Percentiles rank a stretch among this genome's conserved stretches.
Conservation (phyloP, 1,140 invertebrate genomes). For the Diachasma alloeum region DNA sequence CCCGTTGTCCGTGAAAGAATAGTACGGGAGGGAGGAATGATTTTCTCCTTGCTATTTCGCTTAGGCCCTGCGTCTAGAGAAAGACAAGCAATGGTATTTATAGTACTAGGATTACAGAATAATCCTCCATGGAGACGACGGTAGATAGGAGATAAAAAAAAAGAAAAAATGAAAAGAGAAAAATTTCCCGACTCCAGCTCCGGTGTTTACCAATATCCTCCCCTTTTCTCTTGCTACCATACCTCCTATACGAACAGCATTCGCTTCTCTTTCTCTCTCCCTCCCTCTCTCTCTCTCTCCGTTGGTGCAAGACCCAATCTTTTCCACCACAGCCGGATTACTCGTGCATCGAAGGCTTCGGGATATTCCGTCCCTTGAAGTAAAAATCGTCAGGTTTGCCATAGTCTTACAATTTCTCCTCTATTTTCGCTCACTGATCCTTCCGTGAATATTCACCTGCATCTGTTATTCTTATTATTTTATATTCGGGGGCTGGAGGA, state of each 20-base stretch:
- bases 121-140: conserved; percentile 45
- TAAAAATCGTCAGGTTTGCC: conserved; percentile 42
- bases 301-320: conserved; percentile 45
- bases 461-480: neutral
- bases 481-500: neutral
- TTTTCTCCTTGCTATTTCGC: neutral
- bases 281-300: neutral
- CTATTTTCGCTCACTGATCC: neutral
- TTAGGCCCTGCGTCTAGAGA: conserved; percentile 39
- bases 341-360: conserved; percentile 46
- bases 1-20: neutral
- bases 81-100: conserved; percentile 52
- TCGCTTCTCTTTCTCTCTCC: conserved; percentile 26
- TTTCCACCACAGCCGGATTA: conserved; percentile 47
- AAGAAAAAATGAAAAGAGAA: conserved; percentile 28
- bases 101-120: conserved; percentile 61
- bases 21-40: conserved; percentile 31
- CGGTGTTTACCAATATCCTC: conserved; percentile 59
- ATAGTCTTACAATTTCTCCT: neutral
- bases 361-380: conserved; percentile 49
- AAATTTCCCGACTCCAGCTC: neutral
- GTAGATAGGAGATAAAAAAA: conserved; percentile 37
- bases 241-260: neutral
- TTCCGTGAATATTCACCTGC: neutral
- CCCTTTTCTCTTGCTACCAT: conserved; percentile 29